These are phyloP conservation scores for Esperia sulphurella DNA, from an alignment of 2,888 invertebrate genomes.

Conservation along the genomic window DNA sequence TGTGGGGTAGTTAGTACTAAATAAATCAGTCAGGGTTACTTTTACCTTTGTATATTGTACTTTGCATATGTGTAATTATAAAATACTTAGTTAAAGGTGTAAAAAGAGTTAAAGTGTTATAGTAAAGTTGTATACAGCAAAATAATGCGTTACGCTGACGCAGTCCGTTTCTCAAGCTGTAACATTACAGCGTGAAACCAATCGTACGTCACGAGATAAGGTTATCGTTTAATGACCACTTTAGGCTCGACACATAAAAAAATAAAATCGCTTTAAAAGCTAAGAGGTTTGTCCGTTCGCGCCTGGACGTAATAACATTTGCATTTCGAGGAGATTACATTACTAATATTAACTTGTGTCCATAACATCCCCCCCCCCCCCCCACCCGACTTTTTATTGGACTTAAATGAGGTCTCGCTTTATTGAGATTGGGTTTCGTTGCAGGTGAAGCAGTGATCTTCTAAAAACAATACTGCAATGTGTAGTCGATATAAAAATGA, in stretches of 20 bases:
- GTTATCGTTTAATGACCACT: slow-evolving; percentile 66
- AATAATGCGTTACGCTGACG: neutral
- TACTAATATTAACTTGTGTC: neutral
- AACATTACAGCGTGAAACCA: slow-evolving; percentile 55
- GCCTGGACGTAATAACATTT: slow-evolving; percentile 55
- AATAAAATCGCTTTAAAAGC: slow-evolving; percentile 44
- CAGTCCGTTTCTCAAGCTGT: slow-evolving; percentile 21
- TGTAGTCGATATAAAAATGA: too few relatives aligned
- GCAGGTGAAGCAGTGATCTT: too few relatives aligned
- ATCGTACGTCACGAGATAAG: slow-evolving; percentile 55
- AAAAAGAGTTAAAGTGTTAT: too few relatives aligned
- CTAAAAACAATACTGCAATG: too few relatives aligned
- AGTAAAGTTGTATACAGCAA: too few relatives aligned
- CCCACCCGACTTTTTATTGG: neutral
- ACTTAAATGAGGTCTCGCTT: neutral
- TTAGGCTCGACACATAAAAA: slow-evolving; percentile 41
- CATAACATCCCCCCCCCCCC: neutral
- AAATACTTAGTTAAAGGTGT: too few relatives aligned
- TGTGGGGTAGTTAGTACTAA: too few relatives aligned
- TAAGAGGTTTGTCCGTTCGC: slow-evolving; percentile 39
- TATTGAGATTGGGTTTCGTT: neutral
- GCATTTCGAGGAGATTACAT: slow-evolving; percentile 37
- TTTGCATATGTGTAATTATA: too few relatives aligned
- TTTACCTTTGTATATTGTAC: too few relatives aligned
- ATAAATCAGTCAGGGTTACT: too few relatives aligned